phyloP scores from a whole-genome alignment of 2,888 invertebrate species.

The Tricholauxania praeusta region DNA sequence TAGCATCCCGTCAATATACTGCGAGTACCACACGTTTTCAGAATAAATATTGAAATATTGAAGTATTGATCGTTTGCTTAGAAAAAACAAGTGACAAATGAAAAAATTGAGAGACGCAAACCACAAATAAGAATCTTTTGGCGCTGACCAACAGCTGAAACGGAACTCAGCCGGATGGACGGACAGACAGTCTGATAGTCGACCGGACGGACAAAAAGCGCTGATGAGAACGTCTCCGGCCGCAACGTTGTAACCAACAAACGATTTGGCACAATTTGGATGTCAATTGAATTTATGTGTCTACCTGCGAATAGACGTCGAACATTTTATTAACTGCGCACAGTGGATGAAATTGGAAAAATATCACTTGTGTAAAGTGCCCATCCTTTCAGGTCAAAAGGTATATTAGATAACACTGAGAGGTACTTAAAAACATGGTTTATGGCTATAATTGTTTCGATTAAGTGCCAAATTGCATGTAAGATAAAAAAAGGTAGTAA shows the following conservation, averaged over 20 bases:
- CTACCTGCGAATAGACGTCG: conserved; percentile 29
- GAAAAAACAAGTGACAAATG: background rate
- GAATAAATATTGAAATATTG: background rate
- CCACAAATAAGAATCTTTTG: conserved; percentile 40
- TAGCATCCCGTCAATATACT: background rate
- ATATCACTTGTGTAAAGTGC: no score
- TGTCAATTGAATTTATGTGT: conserved; percentile 65
- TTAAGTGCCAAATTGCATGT: no score
- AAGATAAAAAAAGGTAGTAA: no score
- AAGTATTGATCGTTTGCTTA: background rate
- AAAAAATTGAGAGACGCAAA: conserved; percentile 7
- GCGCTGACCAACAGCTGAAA: conserved; percentile 56
- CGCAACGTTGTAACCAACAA: conserved; percentile 46
- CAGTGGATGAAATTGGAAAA: background rate
- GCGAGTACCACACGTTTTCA: no score
- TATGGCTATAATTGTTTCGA: no score
- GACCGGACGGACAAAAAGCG: conserved; percentile 42
- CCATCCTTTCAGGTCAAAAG: no score
- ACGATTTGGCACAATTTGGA: conserved; percentile 60
- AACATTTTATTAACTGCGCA: background rate
- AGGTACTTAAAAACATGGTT: no score
- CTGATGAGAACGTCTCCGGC: conserved; percentile 65
- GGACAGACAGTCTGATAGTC: background rate
- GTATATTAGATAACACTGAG: no score
- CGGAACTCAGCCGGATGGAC: conserved; percentile 64